phyloP scores from a whole-genome alignment of 2,797 vertebrate genomes.

The Pachyuromys duprasi region DNA sequence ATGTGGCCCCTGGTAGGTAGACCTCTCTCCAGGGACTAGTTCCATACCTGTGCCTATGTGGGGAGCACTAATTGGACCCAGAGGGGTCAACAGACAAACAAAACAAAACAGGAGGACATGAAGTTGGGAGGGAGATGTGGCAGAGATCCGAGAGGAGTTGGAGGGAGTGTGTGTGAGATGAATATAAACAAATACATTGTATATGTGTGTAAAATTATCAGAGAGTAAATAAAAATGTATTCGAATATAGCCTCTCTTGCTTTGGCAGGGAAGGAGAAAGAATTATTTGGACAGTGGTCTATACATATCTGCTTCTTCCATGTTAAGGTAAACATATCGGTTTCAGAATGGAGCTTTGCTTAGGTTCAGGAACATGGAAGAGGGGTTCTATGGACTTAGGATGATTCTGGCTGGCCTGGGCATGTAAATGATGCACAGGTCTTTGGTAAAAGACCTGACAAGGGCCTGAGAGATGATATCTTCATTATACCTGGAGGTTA shows the following conservation, averaged over 20 bases:
- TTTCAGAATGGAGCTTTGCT: constrained; percentile 74
- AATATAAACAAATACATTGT: not conserved
- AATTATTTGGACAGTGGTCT: not conserved
- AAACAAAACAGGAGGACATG: not conserved
- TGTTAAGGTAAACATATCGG: constrained; percentile 61
- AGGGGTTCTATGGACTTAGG: constrained; percentile 51
- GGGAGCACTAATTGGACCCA: not conserved
- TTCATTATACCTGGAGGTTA: not conserved
- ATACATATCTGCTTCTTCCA: constrained; percentile 48
- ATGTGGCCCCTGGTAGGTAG: not conserved
- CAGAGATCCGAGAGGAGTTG: not conserved
- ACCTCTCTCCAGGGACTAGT: not conserved
- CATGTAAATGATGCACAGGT: constrained; percentile 39
- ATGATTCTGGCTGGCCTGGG: constrained; percentile 58
- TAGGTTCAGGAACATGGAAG: constrained; percentile 63
- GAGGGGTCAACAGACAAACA: not conserved
- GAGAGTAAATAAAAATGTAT: not conserved
- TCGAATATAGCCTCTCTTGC: not conserved
- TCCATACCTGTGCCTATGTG: not conserved
- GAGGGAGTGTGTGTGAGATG: not conserved
- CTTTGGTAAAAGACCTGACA: constrained; percentile 47
- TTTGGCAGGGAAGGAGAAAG: not conserved
- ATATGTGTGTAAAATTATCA: not conserved
- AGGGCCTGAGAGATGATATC: constrained; percentile 20
- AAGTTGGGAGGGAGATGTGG: no score